These are phyloP conservation scores for Orius insidiosus DNA, from an alignment of 1,140 invertebrate species.

Conservation along the genomic window DNA sequence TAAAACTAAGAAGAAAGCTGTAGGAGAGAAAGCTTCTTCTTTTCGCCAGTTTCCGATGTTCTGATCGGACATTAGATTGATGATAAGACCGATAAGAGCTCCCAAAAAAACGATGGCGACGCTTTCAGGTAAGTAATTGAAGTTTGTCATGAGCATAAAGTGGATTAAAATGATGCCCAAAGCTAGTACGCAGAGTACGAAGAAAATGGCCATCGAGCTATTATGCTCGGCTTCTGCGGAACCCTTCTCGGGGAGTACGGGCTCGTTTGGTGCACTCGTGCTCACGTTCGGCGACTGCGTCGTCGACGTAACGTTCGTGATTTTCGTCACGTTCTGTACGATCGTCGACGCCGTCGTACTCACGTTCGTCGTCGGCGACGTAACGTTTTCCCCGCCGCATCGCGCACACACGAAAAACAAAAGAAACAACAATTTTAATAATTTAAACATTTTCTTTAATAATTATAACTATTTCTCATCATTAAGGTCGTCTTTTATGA, in stretches of 20 bases:
- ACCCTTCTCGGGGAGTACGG: slow-evolving; percentile 64
- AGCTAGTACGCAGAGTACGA: slow-evolving; percentile 82
- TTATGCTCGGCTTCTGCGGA: slow-evolving; percentile 89
- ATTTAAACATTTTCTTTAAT: too few species aligned
- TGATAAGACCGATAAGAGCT: slow-evolving; percentile 74
- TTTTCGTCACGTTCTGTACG: too few species aligned
- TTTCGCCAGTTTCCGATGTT: slow-evolving; percentile 87
- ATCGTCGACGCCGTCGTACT: too few species aligned
- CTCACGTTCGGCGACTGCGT: slow-evolving; percentile 21
- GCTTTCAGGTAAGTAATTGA: slow-evolving; percentile 92
- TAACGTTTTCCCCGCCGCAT: too few species aligned
- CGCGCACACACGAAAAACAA: too few species aligned
- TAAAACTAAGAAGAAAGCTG: slow-evolving; percentile 89
- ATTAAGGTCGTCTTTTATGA: too few species aligned
- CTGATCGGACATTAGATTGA: slow-evolving; percentile 78
- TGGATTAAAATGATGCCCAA: slow-evolving; percentile 88
- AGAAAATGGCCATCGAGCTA: slow-evolving; percentile 91
- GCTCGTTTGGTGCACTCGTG: slow-evolving; percentile 40
- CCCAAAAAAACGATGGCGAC: slow-evolving; percentile 94
- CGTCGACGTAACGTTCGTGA: slow-evolving; percentile 20
- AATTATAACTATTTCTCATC: too few species aligned
- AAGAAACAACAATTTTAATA: too few species aligned
- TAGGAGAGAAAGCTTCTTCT: slow-evolving; percentile 93
- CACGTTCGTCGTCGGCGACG: too few species aligned
- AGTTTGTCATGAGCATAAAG: slow-evolving; percentile 83